Conservation (phyloP, 2,113 vertebrate species). For the Amphilophus citrinellus region DNA sequence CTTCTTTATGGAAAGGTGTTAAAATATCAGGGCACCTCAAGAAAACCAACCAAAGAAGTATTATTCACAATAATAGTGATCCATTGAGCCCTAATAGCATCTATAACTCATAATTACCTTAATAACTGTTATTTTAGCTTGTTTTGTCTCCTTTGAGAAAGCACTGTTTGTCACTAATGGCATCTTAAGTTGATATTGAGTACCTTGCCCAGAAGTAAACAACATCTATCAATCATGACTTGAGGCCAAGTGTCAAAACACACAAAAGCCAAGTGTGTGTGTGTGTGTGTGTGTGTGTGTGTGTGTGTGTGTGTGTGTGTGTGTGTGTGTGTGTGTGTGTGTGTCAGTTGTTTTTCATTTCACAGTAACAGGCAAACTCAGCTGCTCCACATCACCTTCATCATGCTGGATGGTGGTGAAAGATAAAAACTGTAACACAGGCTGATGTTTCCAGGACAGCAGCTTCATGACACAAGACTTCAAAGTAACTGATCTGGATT, state of each 20-base stretch:
- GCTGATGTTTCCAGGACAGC: too few relatives aligned
- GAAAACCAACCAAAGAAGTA: slow-evolving; percentile 49
- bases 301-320: too few relatives aligned
- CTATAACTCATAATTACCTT: slow-evolving; percentile 76
- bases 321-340: slow-evolving; percentile 5
- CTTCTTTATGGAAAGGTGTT: slow-evolving; percentile 31
- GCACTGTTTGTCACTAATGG: slow-evolving; percentile 74
- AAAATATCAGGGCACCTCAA: slow-evolving; percentile 47
- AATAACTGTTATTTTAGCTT: slow-evolving; percentile 74
- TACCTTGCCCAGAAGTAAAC: slow-evolving; percentile 72
- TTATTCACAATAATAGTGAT: slow-evolving; percentile 68
- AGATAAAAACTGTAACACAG: not conserved
- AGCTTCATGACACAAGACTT: too few relatives aligned
- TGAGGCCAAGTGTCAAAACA: slow-evolving; percentile 55
- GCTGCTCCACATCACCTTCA: slow-evolving; percentile 27
- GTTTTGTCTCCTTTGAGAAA: slow-evolving; percentile 64
- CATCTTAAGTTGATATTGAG: slow-evolving; percentile 78
- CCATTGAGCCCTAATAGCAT: slow-evolving; percentile 61
- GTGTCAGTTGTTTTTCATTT: slow-evolving; percentile 40
- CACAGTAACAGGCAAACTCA: not conserved
- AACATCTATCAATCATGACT: slow-evolving; percentile 77
- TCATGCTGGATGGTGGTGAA: not conserved
- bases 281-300: slow-evolving; percentile 13
- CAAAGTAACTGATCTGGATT: too few relatives aligned
- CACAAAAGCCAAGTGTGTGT: slow-evolving; percentile 40